Evolutionary conservation across 2,888 invertebrate genomes (phyloP), one percentile per base, ranked within the genome.

Genomic region (Drosophila anomelani): DNA sequence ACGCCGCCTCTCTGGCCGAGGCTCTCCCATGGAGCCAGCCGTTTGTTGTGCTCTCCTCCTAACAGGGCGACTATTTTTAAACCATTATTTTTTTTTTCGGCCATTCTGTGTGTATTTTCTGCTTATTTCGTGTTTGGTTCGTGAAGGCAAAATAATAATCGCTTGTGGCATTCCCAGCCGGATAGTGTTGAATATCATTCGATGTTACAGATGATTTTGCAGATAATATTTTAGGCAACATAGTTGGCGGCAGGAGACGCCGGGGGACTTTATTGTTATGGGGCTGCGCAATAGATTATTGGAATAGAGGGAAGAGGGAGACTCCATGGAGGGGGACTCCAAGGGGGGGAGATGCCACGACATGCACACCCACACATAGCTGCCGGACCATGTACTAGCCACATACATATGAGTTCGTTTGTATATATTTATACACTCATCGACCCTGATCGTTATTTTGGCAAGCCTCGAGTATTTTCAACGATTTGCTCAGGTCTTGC

Each of bases 161-260:
- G 82, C 81, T 81, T 81, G 85, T 82, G 87, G 81, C 84, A 81
- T 80, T 78, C 80, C 78, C 69, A 76, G 76, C 71, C 79, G 77
- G 71, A 85, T 81, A 91, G 91, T 91, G 91, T 91, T 90, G 85
- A 90, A 91, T 91, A 91, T 91, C 91, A 86, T 89, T 86, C 83
- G 78, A 85, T 85, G 75, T 88, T 85, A 70, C 76, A 87, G 71
- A 87, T 85, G 88, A 89, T 81, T 80, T 79, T 78, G 59, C 77
- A 78, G 78, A 82, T 76, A 86, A 86, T 85, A 79, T 81, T 76
- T 69, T 46, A n/a, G 56, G 41, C 43, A 46, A 47, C 44, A 47
- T 58, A 26, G 62, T 43, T 23, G 20, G 32, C 32, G 20, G 32
- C 36, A 17, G 26, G 32, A 29, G 36, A 6, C 17, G 20, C 20